Evolutionary conservation across 2,888 invertebrate genomes (phyloP).

Genomic region (Ditylenchus weischeri): DNA sequence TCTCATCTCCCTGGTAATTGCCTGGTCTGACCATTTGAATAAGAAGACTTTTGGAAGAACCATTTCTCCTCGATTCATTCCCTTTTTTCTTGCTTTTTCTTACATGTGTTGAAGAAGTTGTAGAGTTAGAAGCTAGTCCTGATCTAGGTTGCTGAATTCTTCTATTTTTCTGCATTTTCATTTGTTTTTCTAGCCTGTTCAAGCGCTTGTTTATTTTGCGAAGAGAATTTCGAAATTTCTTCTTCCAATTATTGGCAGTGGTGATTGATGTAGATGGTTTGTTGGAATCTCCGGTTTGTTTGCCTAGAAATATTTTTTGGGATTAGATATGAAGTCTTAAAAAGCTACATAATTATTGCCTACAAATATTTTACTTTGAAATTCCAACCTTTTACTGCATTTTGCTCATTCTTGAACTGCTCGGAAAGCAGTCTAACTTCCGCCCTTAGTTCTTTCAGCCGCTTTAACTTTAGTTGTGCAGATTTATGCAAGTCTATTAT

Average conservation of each 20-base stretch:
- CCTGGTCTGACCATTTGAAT: neutral
- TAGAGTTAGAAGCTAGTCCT: neutral
- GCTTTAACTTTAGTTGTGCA: conserved; percentile 2
- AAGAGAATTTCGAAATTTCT: conserved; percentile 16
- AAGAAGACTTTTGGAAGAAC: neutral
- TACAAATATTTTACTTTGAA: neutral
- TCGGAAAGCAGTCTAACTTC: conserved; percentile 20
- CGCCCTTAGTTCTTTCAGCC: conserved; percentile 18
- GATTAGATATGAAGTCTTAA: too few species aligned
- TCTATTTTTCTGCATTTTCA: neutral
- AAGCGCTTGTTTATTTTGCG: conserved; percentile 16
- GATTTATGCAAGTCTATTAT: too few species aligned
- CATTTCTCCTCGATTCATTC: neutral
- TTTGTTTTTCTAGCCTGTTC: conserved; percentile 17
- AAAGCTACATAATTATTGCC: too few species aligned
- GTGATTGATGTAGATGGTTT: too few species aligned
- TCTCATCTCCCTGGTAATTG: conserved; percentile 24
- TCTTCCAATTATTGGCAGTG: conserved; percentile 13
- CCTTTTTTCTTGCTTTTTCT: neutral
- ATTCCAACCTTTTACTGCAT: neutral
- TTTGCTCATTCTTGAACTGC: conserved; percentile 5
- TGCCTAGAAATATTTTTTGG: too few species aligned
- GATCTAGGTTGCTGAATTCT: too few species aligned
- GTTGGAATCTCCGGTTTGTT: too few species aligned
- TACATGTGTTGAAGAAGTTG: neutral